Evolutionary conservation across 2,113 vertebrate genomes (phyloP).

Genomic region (Speoplatyrhinus poulsoni): DNA sequence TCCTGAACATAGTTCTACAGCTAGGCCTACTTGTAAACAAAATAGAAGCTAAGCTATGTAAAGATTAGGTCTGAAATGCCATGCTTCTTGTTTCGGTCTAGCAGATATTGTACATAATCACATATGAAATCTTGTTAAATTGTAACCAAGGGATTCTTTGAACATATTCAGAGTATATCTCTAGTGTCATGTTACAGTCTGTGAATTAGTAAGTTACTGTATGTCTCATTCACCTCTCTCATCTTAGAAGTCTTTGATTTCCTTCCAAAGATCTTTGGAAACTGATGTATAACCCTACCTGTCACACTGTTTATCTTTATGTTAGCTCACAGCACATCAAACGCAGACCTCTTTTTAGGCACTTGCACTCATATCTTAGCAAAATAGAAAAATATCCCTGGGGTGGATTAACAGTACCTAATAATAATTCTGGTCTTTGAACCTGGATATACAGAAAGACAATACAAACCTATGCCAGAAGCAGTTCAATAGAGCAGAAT

Average conservation of each 20-base stretch:
- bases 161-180: no score
- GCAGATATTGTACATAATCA: no score
- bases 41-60: no score
- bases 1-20: no score
- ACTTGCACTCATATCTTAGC: constrained; percentile 45
- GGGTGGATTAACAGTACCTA: constrained; percentile 56
- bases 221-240: background rate
- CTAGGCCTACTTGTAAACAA: no score
- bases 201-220: background rate
- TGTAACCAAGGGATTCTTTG: no score
- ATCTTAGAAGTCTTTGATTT: constrained; percentile 1
- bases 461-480: constrained; percentile 38
- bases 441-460: constrained; percentile 27
- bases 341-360: constrained; percentile 1
- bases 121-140: no score
- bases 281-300: constrained; percentile 53
- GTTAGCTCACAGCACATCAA: constrained; percentile 40
- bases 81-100: no score
- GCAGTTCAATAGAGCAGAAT: constrained; percentile 60
- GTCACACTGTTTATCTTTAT: constrained; percentile 56
- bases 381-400: constrained; percentile 61
- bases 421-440: constrained; percentile 38
- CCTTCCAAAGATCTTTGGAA: constrained; percentile 44
- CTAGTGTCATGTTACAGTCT: no score
- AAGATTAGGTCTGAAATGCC: no score